These are phyloP conservation scores for Ricordea florida DNA, from an alignment of 92 coral and sea anemone genomes.

Conservation along the genomic window DNA sequence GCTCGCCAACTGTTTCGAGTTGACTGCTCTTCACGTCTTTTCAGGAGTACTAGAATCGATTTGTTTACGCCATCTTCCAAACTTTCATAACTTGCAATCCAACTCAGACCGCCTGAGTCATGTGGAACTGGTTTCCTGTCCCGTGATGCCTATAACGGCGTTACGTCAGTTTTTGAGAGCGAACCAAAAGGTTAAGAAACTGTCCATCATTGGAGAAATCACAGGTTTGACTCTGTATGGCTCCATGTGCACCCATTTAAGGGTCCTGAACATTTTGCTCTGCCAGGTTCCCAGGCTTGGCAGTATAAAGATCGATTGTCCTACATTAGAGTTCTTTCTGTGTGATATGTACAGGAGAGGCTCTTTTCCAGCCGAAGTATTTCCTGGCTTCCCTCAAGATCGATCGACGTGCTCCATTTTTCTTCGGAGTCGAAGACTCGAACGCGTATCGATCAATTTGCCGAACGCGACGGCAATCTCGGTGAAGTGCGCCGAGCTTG, in stretches of 20 bases:
- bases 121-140: constrained; percentile 18
- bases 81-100: constrained; percentile 5
- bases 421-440: constrained; percentile 8
- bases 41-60: constrained; percentile 8
- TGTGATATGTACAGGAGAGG: constrained; percentile 17
- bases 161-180: constrained; percentile 3
- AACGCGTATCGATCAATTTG: constrained; percentile 21
- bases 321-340: constrained; percentile 2
- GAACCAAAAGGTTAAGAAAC: constrained; percentile 13
- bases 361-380: not conserved
- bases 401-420: constrained; percentile 27
- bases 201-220: constrained; percentile 17
- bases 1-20: constrained; percentile 8
- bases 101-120: not conserved
- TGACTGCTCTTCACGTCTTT: constrained; percentile 9
- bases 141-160: constrained; percentile 12
- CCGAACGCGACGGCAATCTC: constrained; percentile 27
- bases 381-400: constrained; percentile 6
- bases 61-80: constrained; percentile 14
- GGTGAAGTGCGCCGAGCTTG: constrained; percentile 30
- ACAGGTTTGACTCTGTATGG: constrained; percentile 27
- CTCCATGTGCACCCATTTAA: constrained; percentile 13
- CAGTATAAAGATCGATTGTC: constrained; percentile 28
- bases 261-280: constrained; percentile 1
- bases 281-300: constrained; percentile 10